Conservation (phyloP, 1,140 invertebrate genomes). For the Drosophila arizonae region DNA sequence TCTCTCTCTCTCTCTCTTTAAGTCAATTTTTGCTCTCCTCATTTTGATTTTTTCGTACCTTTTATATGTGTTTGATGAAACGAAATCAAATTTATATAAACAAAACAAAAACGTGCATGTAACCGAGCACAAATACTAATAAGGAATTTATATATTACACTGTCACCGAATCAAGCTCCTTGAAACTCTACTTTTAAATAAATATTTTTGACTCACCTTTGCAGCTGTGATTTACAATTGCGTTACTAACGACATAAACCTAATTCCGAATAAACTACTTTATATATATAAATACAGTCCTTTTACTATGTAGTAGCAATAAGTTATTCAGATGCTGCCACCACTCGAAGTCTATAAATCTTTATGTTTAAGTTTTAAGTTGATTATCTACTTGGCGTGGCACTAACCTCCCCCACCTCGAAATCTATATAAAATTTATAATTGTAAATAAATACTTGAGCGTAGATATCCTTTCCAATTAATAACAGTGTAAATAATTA, state of each 20-base stretch:
- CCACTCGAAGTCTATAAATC: conserved; percentile 33
- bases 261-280: conserved; percentile 9
- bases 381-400: conserved; percentile 63
- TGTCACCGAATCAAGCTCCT: conserved; percentile 35
- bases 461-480: conserved; percentile 38
- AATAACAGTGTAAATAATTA: conserved; percentile 65
- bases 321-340: conserved; percentile 63
- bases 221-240: conserved; percentile 62
- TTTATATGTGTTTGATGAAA: conserved; percentile 57
- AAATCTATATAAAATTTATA: conserved; percentile 26
- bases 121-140: conserved; percentile 66
- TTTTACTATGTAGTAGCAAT: conserved; percentile 54
- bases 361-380: conserved; percentile 28
- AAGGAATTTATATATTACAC: conserved; percentile 49
- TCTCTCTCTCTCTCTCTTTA: conserved; percentile 59
- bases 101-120: conserved; percentile 55
- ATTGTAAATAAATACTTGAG: conserved; percentile 60
- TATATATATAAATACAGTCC: conserved; percentile 48
- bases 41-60: conserved; percentile 45
- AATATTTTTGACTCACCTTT: conserved; percentile 62
- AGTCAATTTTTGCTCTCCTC: conserved; percentile 51
- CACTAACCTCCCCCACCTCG: conserved; percentile 50
- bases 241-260: conserved; percentile 42
- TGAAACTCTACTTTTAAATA: conserved; percentile 51
- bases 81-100: conserved; percentile 27